Base-by-base conservation (phyloP, 1,140 invertebrate species). In the Scylla paramamosain region DNA sequence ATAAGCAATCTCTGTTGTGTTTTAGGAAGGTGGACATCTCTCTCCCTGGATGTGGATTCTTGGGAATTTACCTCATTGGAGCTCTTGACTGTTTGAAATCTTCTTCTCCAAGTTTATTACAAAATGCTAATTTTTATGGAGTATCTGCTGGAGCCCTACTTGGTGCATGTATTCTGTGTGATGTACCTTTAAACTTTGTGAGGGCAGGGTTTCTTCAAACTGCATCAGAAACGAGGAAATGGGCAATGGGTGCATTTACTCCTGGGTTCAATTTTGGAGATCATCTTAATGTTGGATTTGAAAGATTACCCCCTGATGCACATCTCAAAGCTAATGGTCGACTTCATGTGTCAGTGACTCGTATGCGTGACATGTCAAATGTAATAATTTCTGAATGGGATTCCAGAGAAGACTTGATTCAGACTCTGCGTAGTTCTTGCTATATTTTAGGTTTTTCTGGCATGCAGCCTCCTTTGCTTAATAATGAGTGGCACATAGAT, bases 371-470 rank as follows among this genome's bases (percentile, higher is more conserved):
- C 97, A 98, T 98, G 25, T 98, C 99, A 97, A 99, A 99, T 97
- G 98, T 99, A 6, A 98, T 99, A 52, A 98, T 99, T 10, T 99
- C 98, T 3, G 98, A 99, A 91, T 99, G 99, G 96, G 98, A 98
- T 84, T 98, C 98, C 6, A 98, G 98, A 97, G 98, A 99, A 96
- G 99, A 99, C 96, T 97, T 99, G 1, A 97, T 99, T 90, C 96
- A 99, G 98, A 99, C 99, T 16, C 97, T 99, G 90, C 97, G 99
- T 29, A 99, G 99, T 94, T 99, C 98, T 96, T 98, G 99, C 94
- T 99, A 99, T 97, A 99, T 99, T 96, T 99, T 99, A 52, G 97
- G 99, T 28, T 99, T 99, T 97, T 99, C 99, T 25, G 99, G 99
- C 6, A 97, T 99, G 84, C 97, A 99, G 32, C 99, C 99, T 83